Conservation (phyloP, 2,888 invertebrate genomes). For the Petrolisthes manimaculis region DNA sequence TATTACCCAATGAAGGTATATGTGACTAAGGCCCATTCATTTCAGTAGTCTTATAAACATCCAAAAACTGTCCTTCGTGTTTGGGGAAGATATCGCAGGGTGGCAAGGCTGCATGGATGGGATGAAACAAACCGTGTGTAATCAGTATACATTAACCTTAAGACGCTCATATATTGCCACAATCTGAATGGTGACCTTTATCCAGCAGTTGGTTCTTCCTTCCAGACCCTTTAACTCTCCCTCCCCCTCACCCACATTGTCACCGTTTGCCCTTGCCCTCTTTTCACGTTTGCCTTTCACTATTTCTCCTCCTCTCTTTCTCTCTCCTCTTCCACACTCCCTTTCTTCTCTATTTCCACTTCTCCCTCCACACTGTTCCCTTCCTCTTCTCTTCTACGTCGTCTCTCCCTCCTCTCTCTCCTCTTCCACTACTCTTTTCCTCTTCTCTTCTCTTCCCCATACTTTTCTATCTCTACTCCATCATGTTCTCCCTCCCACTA, state of each 20-base stretch:
- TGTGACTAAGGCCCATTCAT: too few relatives aligned
- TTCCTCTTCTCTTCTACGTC: background rate
- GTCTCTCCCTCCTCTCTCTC: background rate
- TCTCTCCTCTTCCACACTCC: background rate
- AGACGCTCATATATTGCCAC: background rate
- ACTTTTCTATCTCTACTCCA: too few relatives aligned
- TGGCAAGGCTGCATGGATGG: too few relatives aligned
- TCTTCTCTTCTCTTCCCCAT: background rate
- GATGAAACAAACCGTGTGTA: too few relatives aligned
- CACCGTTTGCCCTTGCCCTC: background rate
- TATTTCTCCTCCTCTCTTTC: background rate
- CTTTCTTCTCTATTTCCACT: background rate
- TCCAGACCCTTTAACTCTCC: background rate
- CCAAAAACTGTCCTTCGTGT: too few relatives aligned
- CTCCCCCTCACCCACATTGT: background rate
- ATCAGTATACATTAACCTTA: too few relatives aligned
- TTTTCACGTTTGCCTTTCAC: background rate
- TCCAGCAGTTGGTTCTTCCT: background rate
- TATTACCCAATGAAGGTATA: too few relatives aligned
- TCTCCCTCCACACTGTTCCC: background rate
- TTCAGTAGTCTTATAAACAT: too few relatives aligned
- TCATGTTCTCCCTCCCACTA: constrained; percentile 4
- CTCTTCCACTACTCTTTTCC: background rate
- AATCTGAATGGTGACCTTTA: background rate
- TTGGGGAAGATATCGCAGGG: too few relatives aligned